Base-by-base conservation (phyloP, 2,113 vertebrate species). In the Spizaetus ornatus region DNA sequence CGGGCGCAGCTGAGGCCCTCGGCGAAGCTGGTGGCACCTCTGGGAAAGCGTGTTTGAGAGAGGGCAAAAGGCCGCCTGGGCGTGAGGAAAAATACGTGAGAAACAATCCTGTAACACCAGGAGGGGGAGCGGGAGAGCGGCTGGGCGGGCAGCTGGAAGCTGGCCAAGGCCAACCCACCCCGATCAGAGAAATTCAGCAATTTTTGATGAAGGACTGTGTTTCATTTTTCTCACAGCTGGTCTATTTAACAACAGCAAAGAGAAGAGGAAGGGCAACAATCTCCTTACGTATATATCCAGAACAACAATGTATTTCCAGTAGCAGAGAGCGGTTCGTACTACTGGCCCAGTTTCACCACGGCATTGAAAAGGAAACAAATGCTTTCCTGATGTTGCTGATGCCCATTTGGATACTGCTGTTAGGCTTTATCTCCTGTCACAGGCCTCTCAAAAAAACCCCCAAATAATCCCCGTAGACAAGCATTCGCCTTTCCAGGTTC, bases 11-110 rank as follows among this genome's bases (percentile, higher is more conserved):
- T 1, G 13, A 47, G 55, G 29, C 29, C n/a, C 40, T 61, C 29
- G 3, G 70, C 1, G 1, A 12, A 17, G 29, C 23, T 3, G 71
- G 16, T 2, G 26, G n/a, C 42, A 32, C 16, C 36, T 45, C 31
- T 14, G 32, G 42, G 43, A 72, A 29, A 9, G 43, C 0, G 1
- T 2, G 12, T 63, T 12, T 55, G 13, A 50, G 15, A 11, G 23
- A 48, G 55, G 36, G 47, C 15, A 29, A 55, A 50, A 62, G 12
- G 26, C 53, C 62, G 77, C 42, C 48, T 5, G 4, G 21, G 47
- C 14, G n/a, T 4, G 62, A 38, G 69, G 20, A 16, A 29, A 45
- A 40, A 20, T 5, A 6, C 0, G 31, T n/a, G 40, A 62, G 31
- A 21, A 67, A 61, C n/a, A 25, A 4, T 19, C n/a, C n/a, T 16